A percentile compares a stretch with the other conserved stretches of the same genome.
Conservation (phyloP, 2,797 vertebrate species). For the Thripadectes ignobilis region DNA sequence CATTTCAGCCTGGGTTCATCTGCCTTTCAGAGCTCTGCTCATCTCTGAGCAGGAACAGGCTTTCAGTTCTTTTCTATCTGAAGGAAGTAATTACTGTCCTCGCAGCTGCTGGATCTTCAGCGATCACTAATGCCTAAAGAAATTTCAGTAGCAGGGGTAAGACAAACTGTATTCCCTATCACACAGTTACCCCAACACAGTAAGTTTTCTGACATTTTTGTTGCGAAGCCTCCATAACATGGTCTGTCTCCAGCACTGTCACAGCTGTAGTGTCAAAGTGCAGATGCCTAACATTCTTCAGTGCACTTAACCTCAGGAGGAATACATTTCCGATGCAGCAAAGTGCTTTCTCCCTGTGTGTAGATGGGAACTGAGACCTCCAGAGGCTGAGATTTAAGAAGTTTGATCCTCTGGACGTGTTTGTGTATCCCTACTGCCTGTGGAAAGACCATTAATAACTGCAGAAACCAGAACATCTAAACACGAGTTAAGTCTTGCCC, state of each 20-base stretch:
- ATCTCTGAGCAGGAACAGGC: background rate
- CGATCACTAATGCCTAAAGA: background rate
- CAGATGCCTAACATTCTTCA: slow-evolving; percentile 25
- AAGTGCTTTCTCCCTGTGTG: background rate
- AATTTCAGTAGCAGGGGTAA: background rate
- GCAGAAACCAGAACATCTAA: background rate
- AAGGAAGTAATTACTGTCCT: background rate
- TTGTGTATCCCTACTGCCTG: background rate
- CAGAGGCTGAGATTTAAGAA: background rate
- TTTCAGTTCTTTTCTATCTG: background rate
- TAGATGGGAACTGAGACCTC: background rate
- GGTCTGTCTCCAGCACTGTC: background rate
- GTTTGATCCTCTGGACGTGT: background rate
- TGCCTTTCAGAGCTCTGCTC: background rate
- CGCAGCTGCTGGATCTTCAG: background rate
- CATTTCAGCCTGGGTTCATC: background rate
- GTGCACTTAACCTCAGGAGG: slow-evolving; percentile 1
- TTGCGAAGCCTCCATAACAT: fast-evolving
- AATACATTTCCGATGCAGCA: background rate
- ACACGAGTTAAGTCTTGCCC: background rate
- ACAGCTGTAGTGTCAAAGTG: slow-evolving; percentile 48
- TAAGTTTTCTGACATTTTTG: background rate
- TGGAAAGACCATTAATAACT: background rate
- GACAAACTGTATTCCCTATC: background rate
- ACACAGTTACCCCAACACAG: background rate